Conservation (phyloP, 2,113 vertebrate genomes). For the Pachycephala philippinensis region DNA sequence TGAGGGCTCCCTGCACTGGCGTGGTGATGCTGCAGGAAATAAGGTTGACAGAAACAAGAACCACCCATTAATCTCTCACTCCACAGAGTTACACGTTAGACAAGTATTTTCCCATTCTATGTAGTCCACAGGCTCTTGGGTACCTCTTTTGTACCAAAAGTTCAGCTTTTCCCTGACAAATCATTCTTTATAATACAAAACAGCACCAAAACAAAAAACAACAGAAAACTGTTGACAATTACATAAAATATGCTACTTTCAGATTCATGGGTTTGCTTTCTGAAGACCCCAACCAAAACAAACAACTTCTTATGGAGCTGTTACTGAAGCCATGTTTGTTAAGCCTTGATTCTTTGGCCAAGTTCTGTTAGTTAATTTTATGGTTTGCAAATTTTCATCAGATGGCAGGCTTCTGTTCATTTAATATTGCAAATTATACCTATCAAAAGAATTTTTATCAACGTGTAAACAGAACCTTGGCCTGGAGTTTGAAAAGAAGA, state of each 20-base stretch:
- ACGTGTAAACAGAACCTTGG: neutral
- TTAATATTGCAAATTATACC: neutral
- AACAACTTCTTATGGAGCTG: neutral
- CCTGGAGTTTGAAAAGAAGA: neutral
- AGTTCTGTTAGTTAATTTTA: neutral
- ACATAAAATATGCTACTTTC: neutral
- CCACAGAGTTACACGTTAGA: neutral
- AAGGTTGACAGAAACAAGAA: neutral
- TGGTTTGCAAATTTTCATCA: neutral
- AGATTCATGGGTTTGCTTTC: neutral
- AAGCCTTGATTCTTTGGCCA: neutral
- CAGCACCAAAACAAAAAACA: neutral
- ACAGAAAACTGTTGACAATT: neutral
- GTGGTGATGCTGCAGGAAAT: neutral
- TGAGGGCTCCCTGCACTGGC: neutral
- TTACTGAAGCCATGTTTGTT: neutral
- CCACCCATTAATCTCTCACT: neutral
- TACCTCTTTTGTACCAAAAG: neutral
- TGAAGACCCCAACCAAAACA: neutral
- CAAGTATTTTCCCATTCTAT: neutral
- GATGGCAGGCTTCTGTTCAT: neutral
- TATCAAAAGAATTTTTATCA: neutral
- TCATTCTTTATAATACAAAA: neutral
- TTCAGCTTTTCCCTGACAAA: neutral
- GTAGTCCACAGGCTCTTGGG: neutral